phyloP scores from a whole-genome alignment of 1,140 invertebrate genomes.

The Trypoxylus dichotomus region DNA sequence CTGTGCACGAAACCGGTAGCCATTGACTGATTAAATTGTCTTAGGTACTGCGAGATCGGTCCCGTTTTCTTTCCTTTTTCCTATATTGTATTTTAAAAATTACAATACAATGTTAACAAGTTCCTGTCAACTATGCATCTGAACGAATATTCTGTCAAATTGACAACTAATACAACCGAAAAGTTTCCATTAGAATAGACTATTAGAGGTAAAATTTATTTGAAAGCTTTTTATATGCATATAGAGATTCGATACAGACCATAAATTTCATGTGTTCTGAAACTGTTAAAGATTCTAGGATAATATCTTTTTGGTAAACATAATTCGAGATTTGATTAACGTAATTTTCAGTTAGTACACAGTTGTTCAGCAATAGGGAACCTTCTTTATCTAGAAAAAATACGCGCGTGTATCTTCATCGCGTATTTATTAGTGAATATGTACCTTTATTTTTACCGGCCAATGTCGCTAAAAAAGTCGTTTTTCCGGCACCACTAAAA shows the following conservation, averaged over 20 bases:
- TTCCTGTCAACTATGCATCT: no score
- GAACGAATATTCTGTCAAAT: no score
- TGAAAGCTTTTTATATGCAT: neutral
- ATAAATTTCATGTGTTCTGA: slow-evolving; percentile 76
- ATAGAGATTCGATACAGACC: slow-evolving; percentile 53
- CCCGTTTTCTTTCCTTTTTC: no score
- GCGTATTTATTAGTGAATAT: slow-evolving; percentile 25
- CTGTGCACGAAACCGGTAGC: no score
- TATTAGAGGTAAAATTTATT: no score
- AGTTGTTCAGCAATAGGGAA: slow-evolving; percentile 69
- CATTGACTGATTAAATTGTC: no score
- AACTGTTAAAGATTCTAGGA: slow-evolving; percentile 68
- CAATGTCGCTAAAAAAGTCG: slow-evolving; percentile 68
- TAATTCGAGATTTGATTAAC: slow-evolving; percentile 73
- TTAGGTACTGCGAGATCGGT: no score
- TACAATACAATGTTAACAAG: no score
- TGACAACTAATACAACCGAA: no score
- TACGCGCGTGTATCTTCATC: slow-evolving; percentile 43
- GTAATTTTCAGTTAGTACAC: slow-evolving; percentile 60
- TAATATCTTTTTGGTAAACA: slow-evolving; percentile 71
- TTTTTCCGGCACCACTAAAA: slow-evolving; percentile 72
- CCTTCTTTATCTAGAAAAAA: slow-evolving; percentile 57
- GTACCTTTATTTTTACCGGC: slow-evolving; percentile 66
- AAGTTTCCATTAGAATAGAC: no score
- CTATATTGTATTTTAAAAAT: no score